Base-by-base conservation (phyloP, 1,140 invertebrate genomes). In the Pissodes strobi region DNA sequence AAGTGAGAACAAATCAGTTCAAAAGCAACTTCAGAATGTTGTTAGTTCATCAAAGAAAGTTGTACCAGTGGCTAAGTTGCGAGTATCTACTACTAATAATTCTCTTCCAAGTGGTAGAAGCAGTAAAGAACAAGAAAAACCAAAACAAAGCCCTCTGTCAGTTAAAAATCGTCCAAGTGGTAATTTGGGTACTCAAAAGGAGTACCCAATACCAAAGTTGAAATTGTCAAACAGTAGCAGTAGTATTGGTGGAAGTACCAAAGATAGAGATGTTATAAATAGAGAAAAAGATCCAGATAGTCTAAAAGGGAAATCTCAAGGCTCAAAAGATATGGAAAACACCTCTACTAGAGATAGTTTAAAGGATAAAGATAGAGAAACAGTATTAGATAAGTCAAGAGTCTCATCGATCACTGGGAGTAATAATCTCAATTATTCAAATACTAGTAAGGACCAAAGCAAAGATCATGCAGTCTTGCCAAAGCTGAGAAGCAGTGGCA, bases 1-100 rank as follows among this genome's bases (percentile, higher is more conserved):
- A 53, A 66, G 64, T 64, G 70, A 62, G 55, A 45, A 17, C 41
- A 39, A 68, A 2, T 6, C n/a, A 38, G 8, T 4, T 27, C 8
- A 13, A 2, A 25, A n/a, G n/a, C n/a, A n/a, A n/a, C n/a, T n/a
- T n/a, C n/a, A n/a, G n/a, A n/a, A n/a, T n/a, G n/a, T n/a, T n/a
- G n/a, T n/a, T n/a, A n/a, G n/a, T n/a, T n/a, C n/a, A n/a, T n/a
- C n/a, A n/a, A n/a, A 37, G 43, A 45, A 45, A 12, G 6, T 15
- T 9, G 23, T 17, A 6, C 41, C 41, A n/a, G 22, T 12, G 5
- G 10, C 43, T 12, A 59, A 48, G 34, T 12, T 60, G 17, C 23
- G 37, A 18, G 5, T 51, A 10, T n/a, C 27, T 15, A 25, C 12
- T 15, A 23, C 15, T 19, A 41, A 1, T 15, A 41, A 1, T 41